A percentile compares a stretch with the other conserved stretches of the same genome.
phyloP scores from a whole-genome alignment of 2,888 invertebrate genomes.

The Parasteatoda lunata region DNA sequence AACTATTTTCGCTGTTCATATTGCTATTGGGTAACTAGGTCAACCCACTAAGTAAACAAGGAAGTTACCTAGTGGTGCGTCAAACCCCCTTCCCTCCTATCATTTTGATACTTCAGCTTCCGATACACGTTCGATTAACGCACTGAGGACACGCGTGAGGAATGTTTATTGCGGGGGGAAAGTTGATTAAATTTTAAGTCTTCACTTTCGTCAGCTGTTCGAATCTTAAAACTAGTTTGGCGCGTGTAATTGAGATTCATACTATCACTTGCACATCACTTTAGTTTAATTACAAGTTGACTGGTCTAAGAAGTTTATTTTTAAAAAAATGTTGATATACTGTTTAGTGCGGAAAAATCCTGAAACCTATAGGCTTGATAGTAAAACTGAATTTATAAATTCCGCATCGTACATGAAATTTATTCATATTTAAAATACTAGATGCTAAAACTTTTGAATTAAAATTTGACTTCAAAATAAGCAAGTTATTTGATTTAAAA shows the following conservation, averaged over 20 bases:
- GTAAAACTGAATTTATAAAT: no score
- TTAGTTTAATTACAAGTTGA: no score
- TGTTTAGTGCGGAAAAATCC: no score
- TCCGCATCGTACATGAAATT: no score
- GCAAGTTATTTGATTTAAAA: no score
- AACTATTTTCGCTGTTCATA: constrained; percentile 34
- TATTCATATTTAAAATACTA: no score
- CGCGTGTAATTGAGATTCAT: not conserved
- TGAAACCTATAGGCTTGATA: no score
- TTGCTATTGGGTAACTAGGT: constrained; percentile 39
- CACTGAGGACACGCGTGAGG: not conserved
- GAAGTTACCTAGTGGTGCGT: constrained; percentile 25
- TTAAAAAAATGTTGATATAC: no score
- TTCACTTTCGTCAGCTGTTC: not conserved
- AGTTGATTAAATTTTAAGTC: not conserved
- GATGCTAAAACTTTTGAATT: no score
- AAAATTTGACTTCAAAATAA: no score
- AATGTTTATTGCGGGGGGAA: not conserved
- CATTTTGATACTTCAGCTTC: constrained; percentile 13
- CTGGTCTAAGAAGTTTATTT: no score
- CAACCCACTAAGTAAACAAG: constrained; percentile 49
- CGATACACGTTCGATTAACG: constrained; percentile 39
- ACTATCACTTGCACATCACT: no score
- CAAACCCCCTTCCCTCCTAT: constrained; percentile 1
- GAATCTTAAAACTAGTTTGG: not conserved